Evolutionary conservation across 1,140 invertebrate genomes (phyloP).

Genomic region (Nixonia krombeini): DNA sequence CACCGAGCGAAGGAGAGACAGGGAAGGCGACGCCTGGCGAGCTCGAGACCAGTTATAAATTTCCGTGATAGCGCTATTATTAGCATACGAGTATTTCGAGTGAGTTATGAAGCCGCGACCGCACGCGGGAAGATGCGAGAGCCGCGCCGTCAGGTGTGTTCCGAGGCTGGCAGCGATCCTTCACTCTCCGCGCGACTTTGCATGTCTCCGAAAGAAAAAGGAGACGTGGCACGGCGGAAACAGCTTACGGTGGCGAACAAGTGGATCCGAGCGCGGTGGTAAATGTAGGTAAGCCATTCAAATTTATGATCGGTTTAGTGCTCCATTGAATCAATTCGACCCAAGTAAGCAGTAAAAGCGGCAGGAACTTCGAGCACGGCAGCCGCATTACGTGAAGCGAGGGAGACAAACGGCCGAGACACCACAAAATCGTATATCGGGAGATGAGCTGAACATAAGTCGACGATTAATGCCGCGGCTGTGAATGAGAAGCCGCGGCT

Average conservation of each 20-base stretch:
- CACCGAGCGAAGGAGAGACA: slow-evolving; percentile 33
- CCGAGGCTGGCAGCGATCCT: slow-evolving; percentile 46
- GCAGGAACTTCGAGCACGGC: slow-evolving; percentile 9
- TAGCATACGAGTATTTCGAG: slow-evolving; percentile 66
- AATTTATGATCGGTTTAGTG: slow-evolving; percentile 61
- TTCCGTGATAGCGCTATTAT: slow-evolving; percentile 58
- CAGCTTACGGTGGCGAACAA: slow-evolving; percentile 22
- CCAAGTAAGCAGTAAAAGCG: slow-evolving; percentile 21
- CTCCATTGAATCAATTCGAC: slow-evolving; percentile 45
- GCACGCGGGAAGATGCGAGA: slow-evolving; percentile 52
- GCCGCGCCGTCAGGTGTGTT: slow-evolving; percentile 58
- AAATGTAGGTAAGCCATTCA: slow-evolving; percentile 34
- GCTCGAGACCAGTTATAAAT: slow-evolving; percentile 60
- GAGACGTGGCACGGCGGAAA: slow-evolving; percentile 6
- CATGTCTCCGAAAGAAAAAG: slow-evolving; percentile 12
- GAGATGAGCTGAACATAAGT: slow-evolving; percentile 31
- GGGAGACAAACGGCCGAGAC: slow-evolving; percentile 28
- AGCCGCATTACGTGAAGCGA: slow-evolving; percentile 11
- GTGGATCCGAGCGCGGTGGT: slow-evolving; percentile 10
- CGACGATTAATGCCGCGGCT: slow-evolving; percentile 22
- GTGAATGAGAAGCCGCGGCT: slow-evolving; percentile 12
- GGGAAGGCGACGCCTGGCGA: slow-evolving; percentile 38
- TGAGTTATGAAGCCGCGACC: slow-evolving; percentile 59
- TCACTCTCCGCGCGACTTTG: slow-evolving; percentile 44
- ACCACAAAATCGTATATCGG: slow-evolving; percentile 29